Evolutionary conservation across 2,888 invertebrate species (phyloP), one percentile per base, ranked within the genome.

Genomic region (Oxytorus armatus): DNA sequence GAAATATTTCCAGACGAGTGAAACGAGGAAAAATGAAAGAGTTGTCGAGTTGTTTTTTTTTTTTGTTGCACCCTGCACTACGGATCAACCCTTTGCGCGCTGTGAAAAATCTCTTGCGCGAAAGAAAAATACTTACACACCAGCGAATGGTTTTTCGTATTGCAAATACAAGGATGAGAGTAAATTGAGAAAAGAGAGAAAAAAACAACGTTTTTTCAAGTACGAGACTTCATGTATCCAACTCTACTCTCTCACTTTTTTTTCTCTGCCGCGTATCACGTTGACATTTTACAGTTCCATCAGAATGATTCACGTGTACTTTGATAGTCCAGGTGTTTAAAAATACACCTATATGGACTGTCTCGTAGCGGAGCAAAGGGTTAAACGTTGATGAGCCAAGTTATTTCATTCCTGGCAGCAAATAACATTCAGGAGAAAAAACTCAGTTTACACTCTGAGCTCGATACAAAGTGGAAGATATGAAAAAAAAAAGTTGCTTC

Each of bases 1-100:
- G 65, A 74, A 65, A 65, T 57, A 25, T 65, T 74, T 74, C 47
- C 74, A 74, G 74, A 65, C 74, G 74, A 55, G 65, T 65, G 65
- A 47, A 74, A 65, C 44, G 55, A 14, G 53, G 29, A 18, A 11
- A n/a, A 14, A 29, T 21, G 21, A 44, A 47, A 47, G 57, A 11
- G 25, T 68, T 68, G 66, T 59, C 57, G 66, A 57, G 57, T 68
- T 75, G 57, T 75, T 76, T 29, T 44, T 11, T 75, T 66, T 75
- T 76, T 29, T 44, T 11, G 10, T 53, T 55, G 44, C 63, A 36
- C 53, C 23, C n/a, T 16, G 16, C 53, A 63, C 36, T 39, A 49
- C 47, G 75, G 75, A 75, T 75, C 75, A 75, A 75, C 42, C 51
- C 21, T 59, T 76, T n/a, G n/a, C 39, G 11, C 61, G 49, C 29